phyloP scores from a whole-genome alignment of 2,888 invertebrate genomes.

The Junonia oenone region DNA sequence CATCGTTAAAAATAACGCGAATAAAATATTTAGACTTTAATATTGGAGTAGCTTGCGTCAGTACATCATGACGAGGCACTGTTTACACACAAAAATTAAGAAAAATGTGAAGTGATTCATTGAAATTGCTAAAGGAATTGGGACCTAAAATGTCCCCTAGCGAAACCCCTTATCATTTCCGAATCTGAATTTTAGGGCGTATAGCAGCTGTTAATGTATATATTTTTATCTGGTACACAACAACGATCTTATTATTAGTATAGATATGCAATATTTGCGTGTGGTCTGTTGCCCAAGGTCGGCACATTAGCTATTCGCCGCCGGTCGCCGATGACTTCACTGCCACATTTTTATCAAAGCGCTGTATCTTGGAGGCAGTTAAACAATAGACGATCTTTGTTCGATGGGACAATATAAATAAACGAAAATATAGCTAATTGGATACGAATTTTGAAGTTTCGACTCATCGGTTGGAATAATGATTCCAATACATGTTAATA shows the following conservation, averaged over 20 bases:
- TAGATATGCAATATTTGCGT: conserved; percentile 30
- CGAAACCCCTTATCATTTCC: neutral
- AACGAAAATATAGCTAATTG: neutral
- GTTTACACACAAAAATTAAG: too few species aligned
- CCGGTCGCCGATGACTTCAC: conserved; percentile 41
- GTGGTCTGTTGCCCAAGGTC: conserved; percentile 44
- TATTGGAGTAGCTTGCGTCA: neutral
- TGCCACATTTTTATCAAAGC: conserved; percentile 39
- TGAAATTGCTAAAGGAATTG: neutral
- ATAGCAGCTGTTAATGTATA: neutral
- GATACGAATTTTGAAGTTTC: neutral
- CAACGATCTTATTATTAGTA: conserved; percentile 1
- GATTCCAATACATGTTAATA: neutral
- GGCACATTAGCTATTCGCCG: conserved; percentile 39
- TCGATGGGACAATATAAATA: conserved; percentile 10
- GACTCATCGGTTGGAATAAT: neutral
- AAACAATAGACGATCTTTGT: conserved; percentile 28
- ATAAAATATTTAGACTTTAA: neutral
- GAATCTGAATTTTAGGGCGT: neutral
- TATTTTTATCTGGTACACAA: conserved; percentile 1
- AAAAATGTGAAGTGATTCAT: neutral
- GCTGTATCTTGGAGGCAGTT: conserved; percentile 25
- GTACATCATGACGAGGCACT: neutral
- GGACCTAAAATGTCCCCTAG: neutral
- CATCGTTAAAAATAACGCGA: neutral